A percentile compares a stretch with the other conserved stretches of the same genome.
Evolutionary conservation across 2,888 invertebrate genomes (phyloP).

Genomic region (Noctua janthina): DNA sequence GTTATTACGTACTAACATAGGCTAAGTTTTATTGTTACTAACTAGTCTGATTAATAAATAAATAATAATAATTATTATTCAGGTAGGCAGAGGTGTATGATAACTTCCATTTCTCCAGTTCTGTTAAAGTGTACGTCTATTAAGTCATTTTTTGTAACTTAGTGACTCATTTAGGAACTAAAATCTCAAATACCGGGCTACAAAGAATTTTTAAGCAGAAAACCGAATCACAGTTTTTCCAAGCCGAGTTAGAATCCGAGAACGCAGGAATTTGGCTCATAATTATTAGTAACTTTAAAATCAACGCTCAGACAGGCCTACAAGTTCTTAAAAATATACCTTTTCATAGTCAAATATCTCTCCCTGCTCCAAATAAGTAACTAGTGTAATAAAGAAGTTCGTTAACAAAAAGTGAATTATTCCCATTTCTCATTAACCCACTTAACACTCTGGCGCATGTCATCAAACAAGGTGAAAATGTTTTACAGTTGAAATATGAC

Average conservation of each 20-base stretch:
- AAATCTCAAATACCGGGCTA: not conserved
- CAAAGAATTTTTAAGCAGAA: not conserved
- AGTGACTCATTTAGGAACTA: not conserved
- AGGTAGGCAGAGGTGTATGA: not conserved
- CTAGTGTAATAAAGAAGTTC: conserved; percentile 21
- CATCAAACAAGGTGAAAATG: conserved; percentile 16
- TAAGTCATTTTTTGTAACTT: no score
- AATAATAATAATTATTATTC: no score
- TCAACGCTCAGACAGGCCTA: no score
- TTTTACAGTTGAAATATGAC: conserved; percentile 29
- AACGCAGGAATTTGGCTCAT: not conserved
- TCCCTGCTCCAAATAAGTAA: not conserved
- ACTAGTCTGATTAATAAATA: no score
- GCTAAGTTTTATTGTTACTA: no score
- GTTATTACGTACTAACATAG: no score
- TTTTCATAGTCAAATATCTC: not conserved
- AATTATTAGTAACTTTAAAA: not conserved
- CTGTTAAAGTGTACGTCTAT: not conserved
- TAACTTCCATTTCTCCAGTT: not conserved
- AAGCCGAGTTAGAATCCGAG: not conserved
- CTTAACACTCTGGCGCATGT: not conserved
- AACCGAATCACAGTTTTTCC: not conserved
- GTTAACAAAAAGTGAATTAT: conserved; percentile 38
- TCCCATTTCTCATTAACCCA: conserved; percentile 32
- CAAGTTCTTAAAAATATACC: no score